Evolutionary conservation across 2,888 invertebrate genomes (phyloP).

Genomic region (Drosophila neutralis): DNA sequence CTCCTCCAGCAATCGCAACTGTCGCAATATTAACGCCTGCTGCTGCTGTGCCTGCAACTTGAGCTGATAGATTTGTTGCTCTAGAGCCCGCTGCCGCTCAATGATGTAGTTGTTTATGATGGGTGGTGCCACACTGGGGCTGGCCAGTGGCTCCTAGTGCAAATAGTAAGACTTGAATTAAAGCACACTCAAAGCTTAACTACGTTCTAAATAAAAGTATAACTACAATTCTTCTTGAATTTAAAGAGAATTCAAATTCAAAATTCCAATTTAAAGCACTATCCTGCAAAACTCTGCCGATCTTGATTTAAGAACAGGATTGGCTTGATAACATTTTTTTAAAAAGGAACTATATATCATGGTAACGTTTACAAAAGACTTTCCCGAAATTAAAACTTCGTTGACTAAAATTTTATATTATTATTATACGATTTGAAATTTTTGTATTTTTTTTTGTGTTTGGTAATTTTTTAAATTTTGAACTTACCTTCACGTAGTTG

Average conservation of each 20-base stretch:
- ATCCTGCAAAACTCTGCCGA: no score
- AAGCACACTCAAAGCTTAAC: not conserved
- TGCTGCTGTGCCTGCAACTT: constrained; percentile 89
- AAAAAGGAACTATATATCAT: not conserved
- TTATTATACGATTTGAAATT: not conserved
- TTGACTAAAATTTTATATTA: not conserved
- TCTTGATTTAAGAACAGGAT: not conserved
- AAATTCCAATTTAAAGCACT: not conserved
- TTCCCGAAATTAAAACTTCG: not conserved
- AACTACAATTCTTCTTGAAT: not conserved
- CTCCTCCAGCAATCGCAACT: constrained; percentile 88
- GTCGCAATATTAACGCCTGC: constrained; percentile 88
- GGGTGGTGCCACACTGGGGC: constrained; percentile 47
- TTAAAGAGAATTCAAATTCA: not conserved
- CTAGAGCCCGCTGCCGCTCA: constrained; percentile 88
- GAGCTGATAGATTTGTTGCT: constrained; percentile 89
- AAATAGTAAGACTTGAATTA: not conserved
- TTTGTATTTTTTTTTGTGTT: not conserved
- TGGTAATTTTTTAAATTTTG: not conserved
- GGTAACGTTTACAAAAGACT: not conserved
- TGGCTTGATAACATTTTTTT: not conserved
- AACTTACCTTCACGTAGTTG: constrained; percentile 67
- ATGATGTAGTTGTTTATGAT: constrained; percentile 79
- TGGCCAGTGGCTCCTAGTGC: constrained; percentile 55
- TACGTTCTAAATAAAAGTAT: not conserved